A percentile compares a stretch with the other conserved stretches of the same genome.
Evolutionary conservation across 2,888 invertebrate species (phyloP).

Genomic region (Heliconius erato): DNA sequence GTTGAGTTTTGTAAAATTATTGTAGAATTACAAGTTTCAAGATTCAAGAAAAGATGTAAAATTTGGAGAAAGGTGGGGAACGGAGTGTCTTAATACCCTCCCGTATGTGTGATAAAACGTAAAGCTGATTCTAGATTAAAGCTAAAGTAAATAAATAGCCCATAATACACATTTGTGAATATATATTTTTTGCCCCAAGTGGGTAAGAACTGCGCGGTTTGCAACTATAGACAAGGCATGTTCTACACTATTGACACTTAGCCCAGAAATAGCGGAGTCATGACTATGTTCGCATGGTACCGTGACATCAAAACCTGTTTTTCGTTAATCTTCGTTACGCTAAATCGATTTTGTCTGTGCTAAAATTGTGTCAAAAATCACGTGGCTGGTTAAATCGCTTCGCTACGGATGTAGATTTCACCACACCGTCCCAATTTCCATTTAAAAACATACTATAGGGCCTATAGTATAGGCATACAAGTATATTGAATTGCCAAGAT

Average conservation of each 20-base stretch:
- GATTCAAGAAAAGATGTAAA: no score
- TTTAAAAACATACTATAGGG: constrained; percentile 5
- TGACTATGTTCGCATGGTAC: background rate
- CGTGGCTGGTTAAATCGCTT: background rate
- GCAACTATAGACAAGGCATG: background rate
- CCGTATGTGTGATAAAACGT: no score
- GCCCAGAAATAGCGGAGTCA: background rate
- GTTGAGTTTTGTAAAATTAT: background rate
- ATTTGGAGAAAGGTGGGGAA: no score
- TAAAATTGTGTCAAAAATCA: constrained; percentile 18
- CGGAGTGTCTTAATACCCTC: no score
- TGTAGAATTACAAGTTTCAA: background rate
- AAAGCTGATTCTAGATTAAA: no score
- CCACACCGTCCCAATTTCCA: constrained; percentile 3
- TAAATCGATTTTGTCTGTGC: constrained; percentile 16
- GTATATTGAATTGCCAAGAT: constrained; percentile 12
- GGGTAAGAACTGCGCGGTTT: background rate
- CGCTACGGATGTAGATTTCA: constrained; percentile 9
- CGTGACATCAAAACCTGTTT: constrained; percentile 29
- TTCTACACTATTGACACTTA: background rate
- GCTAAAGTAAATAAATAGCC: no score
- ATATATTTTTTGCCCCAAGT: background rate
- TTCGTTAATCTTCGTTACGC: constrained; percentile 19
- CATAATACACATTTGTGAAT: background rate
- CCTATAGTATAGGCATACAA: background rate